Percentiles rank a stretch among this genome's conserved stretches.
These are phyloP conservation scores for Mus spicilegus DNA, from an alignment of 2,113 vertebrate species.

Conservation along the genomic window DNA sequence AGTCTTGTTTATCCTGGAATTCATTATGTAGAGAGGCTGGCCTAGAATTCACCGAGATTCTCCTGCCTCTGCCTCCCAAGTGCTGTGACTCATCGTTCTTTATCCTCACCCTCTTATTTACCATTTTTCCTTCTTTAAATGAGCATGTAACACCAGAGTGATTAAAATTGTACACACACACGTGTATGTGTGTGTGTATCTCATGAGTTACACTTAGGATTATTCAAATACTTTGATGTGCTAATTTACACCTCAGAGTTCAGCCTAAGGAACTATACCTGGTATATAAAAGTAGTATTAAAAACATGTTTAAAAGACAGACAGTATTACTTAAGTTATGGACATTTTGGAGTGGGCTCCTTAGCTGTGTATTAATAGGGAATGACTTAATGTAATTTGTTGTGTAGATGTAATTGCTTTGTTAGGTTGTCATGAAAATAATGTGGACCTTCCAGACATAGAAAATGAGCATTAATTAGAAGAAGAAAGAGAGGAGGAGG, in stretches of 20 bases:
- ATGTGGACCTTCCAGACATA: neutral
- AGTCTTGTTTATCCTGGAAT: neutral
- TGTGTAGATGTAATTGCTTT: neutral
- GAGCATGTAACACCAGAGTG: neutral
- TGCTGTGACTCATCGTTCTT: neutral
- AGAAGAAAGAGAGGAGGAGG: neutral
- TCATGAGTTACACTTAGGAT: neutral
- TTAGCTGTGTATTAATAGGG: neutral
- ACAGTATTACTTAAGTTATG: neutral
- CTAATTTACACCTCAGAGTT: neutral
- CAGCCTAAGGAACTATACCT: conserved; percentile 5
- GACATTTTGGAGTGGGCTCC: neutral
- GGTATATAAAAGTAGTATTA: neutral
- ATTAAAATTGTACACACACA: neutral
- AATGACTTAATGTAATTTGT: conserved; percentile 1
- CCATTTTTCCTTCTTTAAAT: neutral
- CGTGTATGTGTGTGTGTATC: no score
- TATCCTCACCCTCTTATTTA: neutral
- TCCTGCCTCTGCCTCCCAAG: neutral
- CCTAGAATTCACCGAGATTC: neutral
- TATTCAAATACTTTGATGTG: neutral
- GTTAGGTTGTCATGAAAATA: conserved; percentile 25
- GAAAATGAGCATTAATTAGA: neutral
- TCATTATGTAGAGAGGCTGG: neutral
- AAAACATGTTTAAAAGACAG: neutral